phyloP scores from a whole-genome alignment of 2,888 invertebrate species.

The Nasonia oneida region DNA sequence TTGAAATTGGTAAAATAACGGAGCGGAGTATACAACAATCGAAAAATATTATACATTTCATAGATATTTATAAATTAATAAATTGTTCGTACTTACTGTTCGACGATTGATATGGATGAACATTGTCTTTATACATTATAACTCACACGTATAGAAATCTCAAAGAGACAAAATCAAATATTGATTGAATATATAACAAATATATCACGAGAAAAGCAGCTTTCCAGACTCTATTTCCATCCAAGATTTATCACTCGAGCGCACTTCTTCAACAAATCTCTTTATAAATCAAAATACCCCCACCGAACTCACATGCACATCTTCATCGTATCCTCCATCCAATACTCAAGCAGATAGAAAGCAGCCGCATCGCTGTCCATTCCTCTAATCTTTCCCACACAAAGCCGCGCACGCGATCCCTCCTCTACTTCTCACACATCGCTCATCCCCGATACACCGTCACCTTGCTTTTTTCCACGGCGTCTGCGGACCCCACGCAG shows the following conservation, averaged over 20 bases:
- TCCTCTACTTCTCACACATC: background rate
- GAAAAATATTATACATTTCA: no score
- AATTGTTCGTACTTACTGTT: no score
- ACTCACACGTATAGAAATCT: background rate
- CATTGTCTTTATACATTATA: no score
- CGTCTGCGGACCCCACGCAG: conserved; percentile 52
- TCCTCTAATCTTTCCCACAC: conserved; percentile 33
- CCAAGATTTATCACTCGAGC: background rate
- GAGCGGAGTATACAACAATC: no score
- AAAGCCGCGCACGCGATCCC: conserved; percentile 3
- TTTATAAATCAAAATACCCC: background rate
- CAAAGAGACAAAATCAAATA: background rate
- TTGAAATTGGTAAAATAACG: no score
- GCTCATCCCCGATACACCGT: background rate
- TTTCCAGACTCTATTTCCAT: background rate
- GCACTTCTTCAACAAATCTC: background rate
- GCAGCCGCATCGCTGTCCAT: background rate
- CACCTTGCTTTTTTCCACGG: background rate
- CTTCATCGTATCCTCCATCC: background rate
- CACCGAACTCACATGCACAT: background rate
- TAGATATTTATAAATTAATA: no score
- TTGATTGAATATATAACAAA: background rate
- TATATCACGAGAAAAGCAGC: background rate
- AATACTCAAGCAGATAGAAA: conserved; percentile 31
- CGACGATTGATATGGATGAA: no score